These are phyloP conservation scores for Urocynchramus pylzowi DNA, from an alignment of 2,113 vertebrate genomes.

Conservation along the genomic window DNA sequence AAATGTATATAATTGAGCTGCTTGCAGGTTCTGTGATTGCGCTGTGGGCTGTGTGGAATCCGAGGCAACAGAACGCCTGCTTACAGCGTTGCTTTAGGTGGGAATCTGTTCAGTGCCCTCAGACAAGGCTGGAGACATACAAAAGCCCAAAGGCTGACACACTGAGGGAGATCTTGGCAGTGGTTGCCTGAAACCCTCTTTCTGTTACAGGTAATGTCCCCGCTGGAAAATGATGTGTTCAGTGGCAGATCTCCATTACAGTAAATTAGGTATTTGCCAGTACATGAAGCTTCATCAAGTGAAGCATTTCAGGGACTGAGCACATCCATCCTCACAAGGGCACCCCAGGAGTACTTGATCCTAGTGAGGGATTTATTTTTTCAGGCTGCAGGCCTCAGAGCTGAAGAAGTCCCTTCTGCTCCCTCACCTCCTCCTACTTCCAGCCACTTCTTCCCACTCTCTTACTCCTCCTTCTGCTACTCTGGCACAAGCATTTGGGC, in stretches of 20 bases:
- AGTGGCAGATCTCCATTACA: background rate
- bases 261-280: background rate
- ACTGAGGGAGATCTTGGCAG: background rate
- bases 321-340: background rate
- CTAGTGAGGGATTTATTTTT: background rate
- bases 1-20: background rate
- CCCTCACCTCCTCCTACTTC: conserved; percentile 41
- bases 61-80: background rate
- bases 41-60: background rate
- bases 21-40: background rate
- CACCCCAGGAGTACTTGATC: background rate
- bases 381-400: background rate
- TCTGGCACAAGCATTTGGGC: conserved; percentile 32
- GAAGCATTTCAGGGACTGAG: background rate
- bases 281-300: background rate
- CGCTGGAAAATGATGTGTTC: background rate
- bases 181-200: background rate
- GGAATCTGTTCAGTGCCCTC: background rate
- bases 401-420: conserved; percentile 9
- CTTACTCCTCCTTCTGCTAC: conserved; percentile 41
- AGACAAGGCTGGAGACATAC: background rate
- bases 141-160: background rate
- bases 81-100: background rate
- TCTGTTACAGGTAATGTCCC: background rate
- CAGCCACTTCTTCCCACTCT: conserved; percentile 42